Evolutionary conservation across 2,797 vertebrate species (phyloP), one percentile per base, ranked within the genome.

Genomic region (Hypotaenidia philippensis): DNA sequence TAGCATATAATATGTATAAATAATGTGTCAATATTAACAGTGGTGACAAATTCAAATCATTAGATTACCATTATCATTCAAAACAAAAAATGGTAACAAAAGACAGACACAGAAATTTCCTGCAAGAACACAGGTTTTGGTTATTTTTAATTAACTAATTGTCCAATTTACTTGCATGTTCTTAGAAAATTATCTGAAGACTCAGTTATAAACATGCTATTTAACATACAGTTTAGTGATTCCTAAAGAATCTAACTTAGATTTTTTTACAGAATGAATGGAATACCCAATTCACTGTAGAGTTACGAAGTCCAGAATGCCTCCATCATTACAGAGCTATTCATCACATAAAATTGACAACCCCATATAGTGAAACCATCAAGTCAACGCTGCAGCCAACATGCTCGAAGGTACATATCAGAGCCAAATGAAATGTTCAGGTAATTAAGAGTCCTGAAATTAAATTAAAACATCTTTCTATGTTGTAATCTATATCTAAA

Each of bases 301-400:
- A 75, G 12, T 76, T 84, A 40, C 0, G 0, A 84, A 89, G 20
- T 59, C 86, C 44, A 47, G 49, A 90, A 87, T 70, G 34, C 26
- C 18, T 86, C 63, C 47, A 27, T 40, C 94, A 93, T 63, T 72
- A 87, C n/a, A 38, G 63, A 79, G 49, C 27, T 87, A 52, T 84
- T 93, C 27, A 90, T 92, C 63, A 87, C 11, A 14, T 25, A 79
- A 70, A 95, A 87, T 1, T 95, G 95, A 94, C 94, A 92, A 82
- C 88, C 93, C 63, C 94, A 90, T 80, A 87, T 7, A 93, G 91
- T 20, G 93, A 93, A 90, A 91, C 53, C 79, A 93, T 63, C 69
- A 88, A 90, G 84, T 60, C 53, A 80, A 77, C 53, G 56, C 26
- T 19, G 34, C 77, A 86, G 87, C 85, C 94, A 94, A 75, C 59